These are phyloP conservation scores for Ormia ochracea DNA, from an alignment of 2,888 invertebrate genomes.

Conservation along the genomic window DNA sequence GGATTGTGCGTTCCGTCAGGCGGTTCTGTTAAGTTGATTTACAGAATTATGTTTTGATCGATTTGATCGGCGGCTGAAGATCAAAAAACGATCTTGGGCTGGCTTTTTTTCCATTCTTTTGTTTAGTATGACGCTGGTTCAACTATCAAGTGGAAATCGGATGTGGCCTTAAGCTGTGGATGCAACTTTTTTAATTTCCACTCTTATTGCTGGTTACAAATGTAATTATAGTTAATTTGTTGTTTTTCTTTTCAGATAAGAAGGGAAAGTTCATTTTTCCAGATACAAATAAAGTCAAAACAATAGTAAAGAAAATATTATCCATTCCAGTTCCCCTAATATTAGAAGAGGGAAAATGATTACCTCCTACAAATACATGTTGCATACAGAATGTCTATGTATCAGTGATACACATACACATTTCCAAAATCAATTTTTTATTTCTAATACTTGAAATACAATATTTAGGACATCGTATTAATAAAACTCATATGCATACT, in stretches of 20 bases:
- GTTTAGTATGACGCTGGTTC: slow-evolving; percentile 57
- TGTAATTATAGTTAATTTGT: neutral
- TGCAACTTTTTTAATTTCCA: slow-evolving; percentile 3
- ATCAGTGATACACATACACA: too few relatives aligned
- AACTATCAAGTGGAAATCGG: slow-evolving; percentile 58
- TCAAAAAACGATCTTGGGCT: slow-evolving; percentile 67
- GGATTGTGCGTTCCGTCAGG: slow-evolving; percentile 66
- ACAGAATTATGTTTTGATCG: slow-evolving; percentile 76
- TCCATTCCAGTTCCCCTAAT: too few relatives aligned
- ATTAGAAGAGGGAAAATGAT: too few relatives aligned
- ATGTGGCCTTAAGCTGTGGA: slow-evolving; percentile 37
- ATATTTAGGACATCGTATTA: too few relatives aligned
- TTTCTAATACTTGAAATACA: too few relatives aligned
- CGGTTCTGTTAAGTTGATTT: slow-evolving; percentile 61
- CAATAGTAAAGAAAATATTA: too few relatives aligned
- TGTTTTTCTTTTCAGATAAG: neutral
- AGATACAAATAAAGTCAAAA: neutral
- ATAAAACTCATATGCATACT: too few relatives aligned
- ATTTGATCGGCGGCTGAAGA: slow-evolving; percentile 77
- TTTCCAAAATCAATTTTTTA: too few relatives aligned
- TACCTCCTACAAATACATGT: too few relatives aligned
- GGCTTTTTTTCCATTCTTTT: neutral
- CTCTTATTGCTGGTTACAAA: neutral
- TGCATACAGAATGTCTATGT: too few relatives aligned
- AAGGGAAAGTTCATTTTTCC: neutral